These are phyloP conservation scores for Larimichthys polyactis DNA, from an alignment of 2,113 vertebrate species.

Conservation along the genomic window DNA sequence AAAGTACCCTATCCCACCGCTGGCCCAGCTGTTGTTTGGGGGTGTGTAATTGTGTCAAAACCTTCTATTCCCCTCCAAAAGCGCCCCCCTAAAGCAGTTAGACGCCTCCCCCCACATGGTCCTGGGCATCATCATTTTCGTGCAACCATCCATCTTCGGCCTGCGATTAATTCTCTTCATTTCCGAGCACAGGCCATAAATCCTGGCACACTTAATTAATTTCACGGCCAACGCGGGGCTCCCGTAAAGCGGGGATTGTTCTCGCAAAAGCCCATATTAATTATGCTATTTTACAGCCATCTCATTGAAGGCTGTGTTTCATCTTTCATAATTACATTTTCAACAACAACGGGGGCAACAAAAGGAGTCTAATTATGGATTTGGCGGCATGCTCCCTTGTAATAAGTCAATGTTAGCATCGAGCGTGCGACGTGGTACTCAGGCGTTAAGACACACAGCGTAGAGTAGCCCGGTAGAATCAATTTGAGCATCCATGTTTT, in stretches of 20 bases:
- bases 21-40: slow-evolving; percentile 91
- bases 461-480: slow-evolving; percentile 56
- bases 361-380: slow-evolving; percentile 96
- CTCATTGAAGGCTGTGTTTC: slow-evolving; percentile 99
- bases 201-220: slow-evolving; percentile 99
- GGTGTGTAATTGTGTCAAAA: slow-evolving; percentile 95
- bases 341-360: slow-evolving; percentile 88
- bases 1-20: slow-evolving; percentile 82
- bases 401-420: slow-evolving; percentile 83
- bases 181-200: slow-evolving; percentile 97
- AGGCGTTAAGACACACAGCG: slow-evolving; percentile 14
- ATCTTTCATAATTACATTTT: slow-evolving; percentile 99
- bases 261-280: slow-evolving; percentile 99
- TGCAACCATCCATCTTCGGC: slow-evolving; percentile 98
- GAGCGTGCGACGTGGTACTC: slow-evolving; percentile 46
- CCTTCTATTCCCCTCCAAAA: slow-evolving; percentile 88
- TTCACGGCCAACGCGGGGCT: slow-evolving; percentile 95
- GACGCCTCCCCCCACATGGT: slow-evolving; percentile 82
- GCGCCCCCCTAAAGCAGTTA: slow-evolving; percentile 96
- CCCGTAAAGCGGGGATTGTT: slow-evolving; percentile 99
- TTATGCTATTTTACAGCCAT: slow-evolving; percentile 99
- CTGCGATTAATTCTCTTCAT: slow-evolving; percentile 98
- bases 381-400: slow-evolving; percentile 78
- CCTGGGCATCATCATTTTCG: slow-evolving; percentile 96
- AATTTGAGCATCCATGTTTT: slow-evolving; percentile 65